A percentile compares a stretch with the other conserved stretches of the same genome.
Evolutionary conservation across 2,113 vertebrate genomes (phyloP).

Genomic region (Ranitomeya variabilis): DNA sequence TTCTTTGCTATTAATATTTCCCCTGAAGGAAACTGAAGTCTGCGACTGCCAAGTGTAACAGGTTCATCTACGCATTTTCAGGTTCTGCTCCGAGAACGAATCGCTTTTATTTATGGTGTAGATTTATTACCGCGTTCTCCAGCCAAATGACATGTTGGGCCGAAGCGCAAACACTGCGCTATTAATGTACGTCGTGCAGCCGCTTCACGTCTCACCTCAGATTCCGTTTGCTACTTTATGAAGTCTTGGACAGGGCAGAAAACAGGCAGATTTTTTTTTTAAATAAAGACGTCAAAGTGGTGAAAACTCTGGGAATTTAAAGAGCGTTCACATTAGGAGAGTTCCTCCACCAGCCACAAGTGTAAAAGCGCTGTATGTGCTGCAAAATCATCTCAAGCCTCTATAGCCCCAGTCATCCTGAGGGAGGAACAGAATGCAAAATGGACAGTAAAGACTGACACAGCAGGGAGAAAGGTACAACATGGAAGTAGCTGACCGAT

Average conservation of each 20-base stretch:
- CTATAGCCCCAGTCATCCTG: background rate
- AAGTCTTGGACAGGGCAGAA: background rate
- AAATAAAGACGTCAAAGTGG: slow-evolving; percentile 21
- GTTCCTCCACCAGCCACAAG: background rate
- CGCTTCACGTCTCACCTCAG: slow-evolving; percentile 31
- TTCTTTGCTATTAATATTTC: background rate
- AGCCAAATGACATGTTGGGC: slow-evolving; percentile 25
- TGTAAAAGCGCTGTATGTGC: background rate
- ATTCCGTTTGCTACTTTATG: slow-evolving; percentile 31
- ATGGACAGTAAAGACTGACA: background rate
- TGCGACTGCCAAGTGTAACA: slow-evolving; percentile 12
- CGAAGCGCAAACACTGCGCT: slow-evolving; percentile 32
- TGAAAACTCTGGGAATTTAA: background rate
- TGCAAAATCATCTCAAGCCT: background rate
- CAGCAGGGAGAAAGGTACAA: background rate
- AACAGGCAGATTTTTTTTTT: slow-evolving; percentile 18
- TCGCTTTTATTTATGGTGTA: slow-evolving; percentile 9
- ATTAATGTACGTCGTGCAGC: slow-evolving; percentile 32
- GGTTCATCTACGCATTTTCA: slow-evolving; percentile 26
- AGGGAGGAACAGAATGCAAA: background rate
- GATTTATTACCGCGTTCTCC: slow-evolving; percentile 4
- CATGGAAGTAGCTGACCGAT: background rate
- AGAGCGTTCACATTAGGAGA: background rate
- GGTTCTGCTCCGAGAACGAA: background rate
- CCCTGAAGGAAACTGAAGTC: background rate